Evolutionary conservation across 2,797 vertebrate genomes (phyloP).

Genomic region (Phylloscopus collybita): DNA sequence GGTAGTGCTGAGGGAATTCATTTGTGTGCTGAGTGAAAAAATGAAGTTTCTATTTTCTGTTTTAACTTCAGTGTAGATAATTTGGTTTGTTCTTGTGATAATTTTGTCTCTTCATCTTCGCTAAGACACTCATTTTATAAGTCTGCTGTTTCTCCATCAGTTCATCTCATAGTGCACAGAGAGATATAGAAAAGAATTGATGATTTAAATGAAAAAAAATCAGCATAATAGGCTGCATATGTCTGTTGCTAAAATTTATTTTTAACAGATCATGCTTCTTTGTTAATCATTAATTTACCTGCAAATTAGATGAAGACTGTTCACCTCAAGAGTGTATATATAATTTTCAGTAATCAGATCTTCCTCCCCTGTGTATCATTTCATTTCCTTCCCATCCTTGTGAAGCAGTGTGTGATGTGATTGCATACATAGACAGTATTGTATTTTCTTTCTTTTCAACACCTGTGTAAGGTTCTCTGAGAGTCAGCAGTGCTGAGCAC

Average conservation of each 20-base stretch:
- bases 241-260: neutral
- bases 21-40: neutral
- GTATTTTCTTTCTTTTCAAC: constrained; percentile 13
- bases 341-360: constrained; percentile 61
- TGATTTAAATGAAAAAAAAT: neutral
- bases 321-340: constrained; percentile 9
- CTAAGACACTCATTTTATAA: neutral
- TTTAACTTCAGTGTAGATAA: neutral
- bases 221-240: neutral
- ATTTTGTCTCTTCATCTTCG: neutral
- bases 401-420: constrained; percentile 16
- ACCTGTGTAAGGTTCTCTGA: neutral
- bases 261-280: neutral
- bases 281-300: constrained; percentile 56
- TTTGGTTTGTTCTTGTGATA: neutral
- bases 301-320: constrained; percentile 23
- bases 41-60: neutral
- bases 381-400: constrained; percentile 60
- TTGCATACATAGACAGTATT: neutral
- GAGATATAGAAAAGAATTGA: constrained; percentile 7
- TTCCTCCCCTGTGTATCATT: constrained; percentile 62
- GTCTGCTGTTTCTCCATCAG: neutral
- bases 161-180: neutral
- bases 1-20: neutral
- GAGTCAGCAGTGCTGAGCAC: neutral